Evolutionary conservation across 2,888 invertebrate genomes (phyloP).

Genomic region (Drosophila suboccidentalis): DNA sequence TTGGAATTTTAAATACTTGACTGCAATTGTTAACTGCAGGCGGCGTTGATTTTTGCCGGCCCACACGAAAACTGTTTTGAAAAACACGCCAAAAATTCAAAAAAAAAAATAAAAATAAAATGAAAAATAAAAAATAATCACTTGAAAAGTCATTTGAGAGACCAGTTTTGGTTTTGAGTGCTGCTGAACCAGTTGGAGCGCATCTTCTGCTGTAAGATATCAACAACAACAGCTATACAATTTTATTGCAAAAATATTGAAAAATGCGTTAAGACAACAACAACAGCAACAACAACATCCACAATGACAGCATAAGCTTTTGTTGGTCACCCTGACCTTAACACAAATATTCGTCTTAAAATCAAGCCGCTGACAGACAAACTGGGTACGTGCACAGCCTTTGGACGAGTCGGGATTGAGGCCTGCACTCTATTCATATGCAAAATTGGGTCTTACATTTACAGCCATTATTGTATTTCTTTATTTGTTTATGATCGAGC

Average conservation of each 20-base stretch:
- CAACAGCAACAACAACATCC: constrained; percentile 20
- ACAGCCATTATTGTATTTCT: constrained; percentile 8
- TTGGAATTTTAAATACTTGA: constrained; percentile 29
- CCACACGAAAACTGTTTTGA: constrained; percentile 60
- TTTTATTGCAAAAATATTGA: constrained; percentile 80
- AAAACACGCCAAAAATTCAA: constrained; percentile 42
- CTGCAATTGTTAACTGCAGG: constrained; percentile 55
- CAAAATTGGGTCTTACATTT: constrained; percentile 39
- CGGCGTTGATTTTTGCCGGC: constrained; percentile 25
- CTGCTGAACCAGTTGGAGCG: constrained; percentile 75
- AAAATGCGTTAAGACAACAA: constrained; percentile 72
- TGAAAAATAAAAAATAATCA: constrained; percentile 26
- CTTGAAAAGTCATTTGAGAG: constrained; percentile 52
- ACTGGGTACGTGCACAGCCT: constrained; percentile 51
- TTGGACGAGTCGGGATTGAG: constrained; percentile 54
- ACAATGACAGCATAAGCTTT: constrained; percentile 50
- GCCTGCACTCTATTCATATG: constrained; percentile 47
- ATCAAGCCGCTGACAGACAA: constrained; percentile 42
- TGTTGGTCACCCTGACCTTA: constrained; percentile 81
- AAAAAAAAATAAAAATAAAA: constrained; percentile 9
- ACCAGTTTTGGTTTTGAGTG: constrained; percentile 63
- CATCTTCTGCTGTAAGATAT: constrained; percentile 70
- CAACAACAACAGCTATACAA: constrained; percentile 48
- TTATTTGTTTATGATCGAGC: constrained; percentile 19
- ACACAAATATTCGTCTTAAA: constrained; percentile 71